Evolutionary conservation across 1,140 invertebrate genomes (phyloP).

Genomic region (Apolygus lucorum): DNA sequence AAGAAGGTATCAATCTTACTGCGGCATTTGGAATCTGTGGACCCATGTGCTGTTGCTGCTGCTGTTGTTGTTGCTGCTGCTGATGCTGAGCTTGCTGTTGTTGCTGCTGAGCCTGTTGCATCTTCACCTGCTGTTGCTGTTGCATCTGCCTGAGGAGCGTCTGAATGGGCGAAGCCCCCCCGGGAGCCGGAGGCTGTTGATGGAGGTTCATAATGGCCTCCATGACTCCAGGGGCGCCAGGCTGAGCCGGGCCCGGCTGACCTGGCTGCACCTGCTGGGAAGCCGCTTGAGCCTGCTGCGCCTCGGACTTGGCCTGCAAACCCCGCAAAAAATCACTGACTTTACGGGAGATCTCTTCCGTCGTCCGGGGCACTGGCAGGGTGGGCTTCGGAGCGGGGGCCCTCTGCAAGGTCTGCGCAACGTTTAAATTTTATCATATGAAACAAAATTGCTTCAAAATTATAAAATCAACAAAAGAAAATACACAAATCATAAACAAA

Average conservation of each 20-base stretch:
- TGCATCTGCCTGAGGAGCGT: conserved; percentile 45
- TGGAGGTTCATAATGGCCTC: conserved; percentile 1
- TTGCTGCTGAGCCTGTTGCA: too few relatives aligned
- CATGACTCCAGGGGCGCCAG: neutral
- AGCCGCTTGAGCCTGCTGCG: neutral
- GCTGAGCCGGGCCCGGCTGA: neutral
- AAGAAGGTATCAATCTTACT: too few relatives aligned
- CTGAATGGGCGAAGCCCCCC: conserved; percentile 31
- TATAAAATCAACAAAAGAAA: neutral
- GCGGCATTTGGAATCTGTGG: conserved; percentile 36
- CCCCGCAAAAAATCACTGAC: neutral
- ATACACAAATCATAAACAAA: neutral
- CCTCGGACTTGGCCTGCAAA: conserved; percentile 3
- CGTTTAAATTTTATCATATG: neutral
- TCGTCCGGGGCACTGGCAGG: conserved; percentile 5
- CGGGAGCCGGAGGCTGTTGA: neutral
- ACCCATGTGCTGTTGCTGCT: conserved; percentile 47
- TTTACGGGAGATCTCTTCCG: conserved; percentile 5
- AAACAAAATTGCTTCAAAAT: neutral
- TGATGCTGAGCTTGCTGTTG: too few relatives aligned
- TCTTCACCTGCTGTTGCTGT: conserved; percentile 44
- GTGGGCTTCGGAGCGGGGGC: neutral
- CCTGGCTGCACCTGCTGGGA: neutral
- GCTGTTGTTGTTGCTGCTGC: conserved; percentile 50
- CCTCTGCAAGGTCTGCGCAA: neutral